Evolutionary conservation across 2,113 vertebrate species (phyloP).

Genomic region (Ailurus styani): DNA sequence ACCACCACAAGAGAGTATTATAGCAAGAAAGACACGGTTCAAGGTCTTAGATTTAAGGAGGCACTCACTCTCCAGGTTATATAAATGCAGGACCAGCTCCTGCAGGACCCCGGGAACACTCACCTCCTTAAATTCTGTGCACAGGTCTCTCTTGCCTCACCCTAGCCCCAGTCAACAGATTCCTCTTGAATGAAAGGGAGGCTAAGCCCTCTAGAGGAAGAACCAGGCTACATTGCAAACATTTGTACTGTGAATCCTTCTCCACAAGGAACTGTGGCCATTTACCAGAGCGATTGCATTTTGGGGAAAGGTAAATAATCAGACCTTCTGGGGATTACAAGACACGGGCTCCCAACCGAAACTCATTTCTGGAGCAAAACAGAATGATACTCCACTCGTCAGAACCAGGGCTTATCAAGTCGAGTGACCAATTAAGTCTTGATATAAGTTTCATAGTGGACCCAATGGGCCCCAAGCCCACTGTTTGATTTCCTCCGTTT

Average conservation of each 20-base stretch:
- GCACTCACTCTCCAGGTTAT: background rate
- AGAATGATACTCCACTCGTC: background rate
- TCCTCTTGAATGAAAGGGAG: background rate
- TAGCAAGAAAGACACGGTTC: background rate
- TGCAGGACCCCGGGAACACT: background rate
- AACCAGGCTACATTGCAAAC: background rate
- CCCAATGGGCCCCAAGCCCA: background rate
- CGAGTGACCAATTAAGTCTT: background rate
- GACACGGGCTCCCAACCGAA: background rate
- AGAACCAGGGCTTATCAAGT: background rate
- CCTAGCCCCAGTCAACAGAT: background rate
- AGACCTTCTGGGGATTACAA: background rate
- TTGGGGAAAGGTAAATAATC: background rate
- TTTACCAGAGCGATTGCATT: background rate
- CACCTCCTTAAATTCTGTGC: background rate
- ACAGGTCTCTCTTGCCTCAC: background rate
- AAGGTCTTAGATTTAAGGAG: too few species aligned
- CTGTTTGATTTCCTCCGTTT: background rate
- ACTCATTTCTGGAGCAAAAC: background rate
- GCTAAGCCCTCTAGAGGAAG: background rate
- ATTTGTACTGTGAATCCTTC: background rate
- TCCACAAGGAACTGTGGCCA: background rate
- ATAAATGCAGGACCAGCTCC: background rate
- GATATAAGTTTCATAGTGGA: background rate
- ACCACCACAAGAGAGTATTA: background rate